A percentile compares a stretch with the other conserved stretches of the same genome.
phyloP scores from a whole-genome alignment of 2,113 vertebrate genomes.

The Tychaedon coryphoeus region DNA sequence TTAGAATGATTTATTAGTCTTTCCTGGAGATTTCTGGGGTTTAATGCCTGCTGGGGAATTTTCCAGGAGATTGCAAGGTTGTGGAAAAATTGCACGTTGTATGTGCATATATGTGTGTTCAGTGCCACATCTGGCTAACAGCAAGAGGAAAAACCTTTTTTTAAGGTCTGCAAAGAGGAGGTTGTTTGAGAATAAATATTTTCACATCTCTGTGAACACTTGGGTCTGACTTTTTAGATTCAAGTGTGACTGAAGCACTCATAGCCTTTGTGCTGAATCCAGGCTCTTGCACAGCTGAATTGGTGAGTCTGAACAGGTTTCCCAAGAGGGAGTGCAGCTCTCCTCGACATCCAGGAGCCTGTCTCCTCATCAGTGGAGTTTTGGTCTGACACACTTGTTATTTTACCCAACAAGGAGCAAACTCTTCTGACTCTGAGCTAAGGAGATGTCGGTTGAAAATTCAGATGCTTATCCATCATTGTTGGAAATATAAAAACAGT shows the following conservation, averaged over 20 bases:
- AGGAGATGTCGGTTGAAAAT: neutral
- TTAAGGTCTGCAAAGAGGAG: neutral
- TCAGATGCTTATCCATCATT: neutral
- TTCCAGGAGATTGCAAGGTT: neutral
- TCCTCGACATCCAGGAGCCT: neutral
- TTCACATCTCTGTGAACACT: neutral
- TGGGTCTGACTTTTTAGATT: neutral
- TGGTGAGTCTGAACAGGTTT: neutral
- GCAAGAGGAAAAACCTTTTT: neutral
- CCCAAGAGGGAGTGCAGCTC: neutral
- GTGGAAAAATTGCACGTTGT: neutral
- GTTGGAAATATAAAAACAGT: neutral
- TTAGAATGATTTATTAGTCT: conserved; percentile 32
- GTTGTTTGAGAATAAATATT: neutral
- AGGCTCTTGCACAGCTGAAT: too few relatives aligned
- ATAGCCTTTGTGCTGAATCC: neutral
- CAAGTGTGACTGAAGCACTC: neutral
- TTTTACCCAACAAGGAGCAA: neutral
- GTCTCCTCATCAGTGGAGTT: neutral
- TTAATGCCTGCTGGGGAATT: neutral
- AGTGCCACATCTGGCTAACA: neutral
- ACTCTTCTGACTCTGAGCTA: neutral
- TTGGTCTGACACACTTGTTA: neutral
- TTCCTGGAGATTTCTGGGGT: conserved; percentile 2
- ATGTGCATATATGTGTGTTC: neutral